Evolutionary conservation across 2,797 vertebrate genomes (phyloP).

Genomic region (Lacerta agilis): DNA sequence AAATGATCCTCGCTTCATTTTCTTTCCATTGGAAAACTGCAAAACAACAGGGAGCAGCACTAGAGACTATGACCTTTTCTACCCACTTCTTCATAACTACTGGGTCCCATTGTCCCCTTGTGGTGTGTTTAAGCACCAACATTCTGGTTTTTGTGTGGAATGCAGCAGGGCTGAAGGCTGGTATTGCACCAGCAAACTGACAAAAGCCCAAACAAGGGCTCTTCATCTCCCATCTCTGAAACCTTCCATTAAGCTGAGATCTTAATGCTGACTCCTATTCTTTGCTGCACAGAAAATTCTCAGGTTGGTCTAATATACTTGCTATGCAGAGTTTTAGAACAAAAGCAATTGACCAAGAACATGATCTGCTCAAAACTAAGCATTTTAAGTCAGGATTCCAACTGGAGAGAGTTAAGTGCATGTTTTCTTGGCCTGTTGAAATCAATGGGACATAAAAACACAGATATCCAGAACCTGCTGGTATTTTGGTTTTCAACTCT

Average conservation of each 20-base stretch:
- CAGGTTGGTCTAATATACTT: neutral
- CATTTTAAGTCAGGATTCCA: neutral
- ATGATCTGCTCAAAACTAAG: neutral
- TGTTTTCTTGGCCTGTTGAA: no score
- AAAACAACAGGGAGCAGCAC: neutral
- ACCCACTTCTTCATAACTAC: neutral
- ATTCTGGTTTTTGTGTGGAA: neutral
- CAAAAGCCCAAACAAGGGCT: neutral
- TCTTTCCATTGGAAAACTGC: neutral
- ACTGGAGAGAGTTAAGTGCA: neutral
- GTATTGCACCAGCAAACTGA: neutral
- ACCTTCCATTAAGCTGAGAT: neutral
- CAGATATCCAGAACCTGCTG: no score
- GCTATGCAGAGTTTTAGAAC: neutral
- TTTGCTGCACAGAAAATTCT: neutral
- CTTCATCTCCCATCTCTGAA: neutral
- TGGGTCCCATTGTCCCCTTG: neutral
- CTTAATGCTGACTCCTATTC: neutral
- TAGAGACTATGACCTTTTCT: neutral
- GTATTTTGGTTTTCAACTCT: no score
- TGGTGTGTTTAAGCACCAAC: neutral
- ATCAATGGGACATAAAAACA: no score
- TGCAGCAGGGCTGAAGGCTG: neutral
- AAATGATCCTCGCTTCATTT: neutral
- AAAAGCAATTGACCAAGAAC: neutral